phyloP scores from a whole-genome alignment of 2,888 invertebrate genomes.

The Sceliomorpha sp. region DNA sequence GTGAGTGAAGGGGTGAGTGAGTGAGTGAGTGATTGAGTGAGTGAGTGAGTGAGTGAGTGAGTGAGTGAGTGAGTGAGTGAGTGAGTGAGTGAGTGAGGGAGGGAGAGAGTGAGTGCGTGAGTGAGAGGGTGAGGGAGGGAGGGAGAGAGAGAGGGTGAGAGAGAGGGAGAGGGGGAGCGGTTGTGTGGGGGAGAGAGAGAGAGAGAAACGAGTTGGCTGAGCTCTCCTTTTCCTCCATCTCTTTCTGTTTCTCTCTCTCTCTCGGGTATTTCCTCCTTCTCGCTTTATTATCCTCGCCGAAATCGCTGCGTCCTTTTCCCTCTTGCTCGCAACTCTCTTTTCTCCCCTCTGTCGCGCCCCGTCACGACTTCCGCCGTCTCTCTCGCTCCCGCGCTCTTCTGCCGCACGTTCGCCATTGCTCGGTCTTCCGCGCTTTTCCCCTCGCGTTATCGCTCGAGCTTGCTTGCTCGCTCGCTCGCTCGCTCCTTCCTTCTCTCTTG shows the following conservation, averaged over 20 bases:
- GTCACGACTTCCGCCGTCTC: no score
- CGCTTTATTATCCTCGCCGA: slow-evolving; percentile 53
- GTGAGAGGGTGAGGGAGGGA: no score
- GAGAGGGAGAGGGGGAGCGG: slow-evolving; percentile 49
- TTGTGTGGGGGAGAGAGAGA: slow-evolving; percentile 54
- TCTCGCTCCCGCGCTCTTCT: no score
- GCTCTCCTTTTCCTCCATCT: slow-evolving; percentile 26
- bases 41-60: slow-evolving; percentile 23
- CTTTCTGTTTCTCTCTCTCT: slow-evolving; percentile 30
- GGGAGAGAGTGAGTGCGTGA: no score
- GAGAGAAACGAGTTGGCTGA: not conserved
- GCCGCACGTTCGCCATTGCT: slow-evolving; percentile 7
- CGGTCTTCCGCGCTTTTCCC: slow-evolving; percentile 9
- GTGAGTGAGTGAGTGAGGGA: no score
- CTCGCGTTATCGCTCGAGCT: not conserved
- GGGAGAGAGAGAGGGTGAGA: slow-evolving; percentile 51
- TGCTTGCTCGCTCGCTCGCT: slow-evolving; percentile 24
- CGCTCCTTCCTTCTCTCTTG: slow-evolving; percentile 53
- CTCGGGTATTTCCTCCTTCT: slow-evolving; percentile 51
- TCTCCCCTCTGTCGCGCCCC: no score
- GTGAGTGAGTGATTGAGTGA: no score
- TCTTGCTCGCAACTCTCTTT: no score
- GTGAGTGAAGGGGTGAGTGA: no score
- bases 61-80: slow-evolving; percentile 47
- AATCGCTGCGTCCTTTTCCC: slow-evolving; percentile 36